These are phyloP conservation scores for Idris sp. DNA, from an alignment of 1,140 invertebrate genomes.

Conservation along the genomic window DNA sequence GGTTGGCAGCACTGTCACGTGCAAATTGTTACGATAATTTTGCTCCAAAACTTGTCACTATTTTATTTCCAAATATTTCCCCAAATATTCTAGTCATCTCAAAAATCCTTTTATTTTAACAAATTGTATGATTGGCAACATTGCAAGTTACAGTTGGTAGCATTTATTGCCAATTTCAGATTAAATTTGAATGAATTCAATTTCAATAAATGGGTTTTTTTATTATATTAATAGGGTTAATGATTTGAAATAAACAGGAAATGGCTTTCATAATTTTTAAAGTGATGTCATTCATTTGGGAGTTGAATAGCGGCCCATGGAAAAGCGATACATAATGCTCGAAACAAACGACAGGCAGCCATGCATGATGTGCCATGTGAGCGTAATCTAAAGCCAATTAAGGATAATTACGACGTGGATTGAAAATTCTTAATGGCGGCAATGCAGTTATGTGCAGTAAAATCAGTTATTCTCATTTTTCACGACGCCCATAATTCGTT, in stretches of 20 bases:
- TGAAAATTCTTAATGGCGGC: slow-evolving; percentile 69
- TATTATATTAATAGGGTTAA: too few relatives aligned
- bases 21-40: too few relatives aligned
- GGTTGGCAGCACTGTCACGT: slow-evolving; percentile 1
- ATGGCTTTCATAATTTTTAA: slow-evolving; percentile 27
- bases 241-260: too few relatives aligned
- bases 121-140: too few relatives aligned
- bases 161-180: too few relatives aligned
- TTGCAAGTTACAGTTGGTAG: too few relatives aligned
- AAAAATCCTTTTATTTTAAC: too few relatives aligned
- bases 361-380: slow-evolving; percentile 60
- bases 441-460: slow-evolving; percentile 1
- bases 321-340: slow-evolving; percentile 67
- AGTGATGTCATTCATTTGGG: slow-evolving; percentile 21
- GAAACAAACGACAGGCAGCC: slow-evolving; percentile 63
- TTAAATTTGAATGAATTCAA: too few relatives aligned
- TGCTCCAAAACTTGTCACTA: too few relatives aligned
- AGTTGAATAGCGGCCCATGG: slow-evolving; percentile 27
- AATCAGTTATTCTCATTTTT: slow-evolving; percentile 62
- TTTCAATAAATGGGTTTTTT: too few relatives aligned
- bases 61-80: too few relatives aligned
- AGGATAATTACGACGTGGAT: slow-evolving; percentile 72
- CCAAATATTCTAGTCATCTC: too few relatives aligned
- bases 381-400: slow-evolving; percentile 72
- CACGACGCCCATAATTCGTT: slow-evolving; percentile 58